Conservation (phyloP, 2,888 invertebrate genomes). For the Morpho helenor region DNA sequence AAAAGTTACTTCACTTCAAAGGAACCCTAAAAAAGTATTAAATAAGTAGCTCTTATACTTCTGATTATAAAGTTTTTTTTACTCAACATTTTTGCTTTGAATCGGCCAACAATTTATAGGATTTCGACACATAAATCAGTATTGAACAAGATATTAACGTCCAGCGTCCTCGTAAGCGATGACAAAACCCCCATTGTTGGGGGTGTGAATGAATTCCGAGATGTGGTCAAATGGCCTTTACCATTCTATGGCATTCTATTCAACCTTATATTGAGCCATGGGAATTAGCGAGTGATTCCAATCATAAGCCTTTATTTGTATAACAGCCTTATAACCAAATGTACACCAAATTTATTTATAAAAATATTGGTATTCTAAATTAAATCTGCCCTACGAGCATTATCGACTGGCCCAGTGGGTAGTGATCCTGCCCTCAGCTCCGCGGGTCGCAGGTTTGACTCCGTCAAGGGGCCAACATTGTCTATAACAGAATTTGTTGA, state of each 20-base stretch:
- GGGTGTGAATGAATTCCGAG: constrained; percentile 47
- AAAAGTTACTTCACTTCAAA: no score
- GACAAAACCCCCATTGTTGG: constrained; percentile 61
- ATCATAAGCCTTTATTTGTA: constrained; percentile 6
- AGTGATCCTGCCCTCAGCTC: no score
- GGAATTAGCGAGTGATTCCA: constrained; percentile 40
- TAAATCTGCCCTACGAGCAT: no score
- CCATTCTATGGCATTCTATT: constrained; percentile 42
- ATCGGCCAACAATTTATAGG: constrained; percentile 30
- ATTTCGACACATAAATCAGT: constrained; percentile 64
- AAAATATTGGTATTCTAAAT: no score
- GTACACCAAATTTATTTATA: no score
- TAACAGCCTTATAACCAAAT: neutral
- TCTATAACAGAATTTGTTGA: no score
- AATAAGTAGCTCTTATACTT: neutral
- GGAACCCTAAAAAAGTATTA: neutral
- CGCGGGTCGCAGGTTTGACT: no score
- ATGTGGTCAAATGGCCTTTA: constrained; percentile 55
- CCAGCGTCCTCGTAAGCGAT: constrained; percentile 43
- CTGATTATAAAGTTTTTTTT: constrained; percentile 8
- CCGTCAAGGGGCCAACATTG: no score
- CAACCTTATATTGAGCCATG: constrained; percentile 30
- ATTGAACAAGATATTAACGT: constrained; percentile 62
- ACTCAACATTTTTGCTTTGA: neutral
- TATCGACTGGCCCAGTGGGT: no score